These are phyloP conservation scores for Brevimyrus niger DNA, from an alignment of 2,113 vertebrate species.

Conservation along the genomic window DNA sequence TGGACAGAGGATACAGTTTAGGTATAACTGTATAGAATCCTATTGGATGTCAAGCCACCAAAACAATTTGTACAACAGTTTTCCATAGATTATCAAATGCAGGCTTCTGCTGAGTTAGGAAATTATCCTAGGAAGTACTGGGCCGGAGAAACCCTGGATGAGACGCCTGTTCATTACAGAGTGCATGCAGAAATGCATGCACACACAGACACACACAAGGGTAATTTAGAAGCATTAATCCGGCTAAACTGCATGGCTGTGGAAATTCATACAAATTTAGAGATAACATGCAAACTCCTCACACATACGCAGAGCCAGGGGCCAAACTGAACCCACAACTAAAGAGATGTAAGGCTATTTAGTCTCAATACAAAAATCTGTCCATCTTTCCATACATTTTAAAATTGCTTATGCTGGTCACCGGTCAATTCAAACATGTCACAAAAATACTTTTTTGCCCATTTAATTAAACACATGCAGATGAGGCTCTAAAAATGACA, in stretches of 20 bases:
- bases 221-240: background rate
- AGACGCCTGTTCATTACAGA: background rate
- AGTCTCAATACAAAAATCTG: background rate
- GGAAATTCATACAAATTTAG: background rate
- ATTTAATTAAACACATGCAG: background rate
- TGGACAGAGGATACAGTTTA: background rate
- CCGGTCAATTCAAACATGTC: background rate
- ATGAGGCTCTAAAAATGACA: background rate
- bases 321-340: background rate
- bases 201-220: background rate
- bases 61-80: background rate
- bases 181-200: background rate
- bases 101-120: background rate
- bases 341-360: background rate
- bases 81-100: background rate
- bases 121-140: background rate
- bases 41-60: background rate
- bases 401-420: background rate
- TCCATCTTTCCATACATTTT: background rate
- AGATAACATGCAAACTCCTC: background rate
- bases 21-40: background rate
- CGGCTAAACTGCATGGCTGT: background rate
- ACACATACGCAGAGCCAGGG: background rate
- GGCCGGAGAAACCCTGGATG: background rate
- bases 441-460: background rate